These are phyloP conservation scores for Unio delphinus DNA, from an alignment of 2,888 invertebrate species.

Conservation along the genomic window DNA sequence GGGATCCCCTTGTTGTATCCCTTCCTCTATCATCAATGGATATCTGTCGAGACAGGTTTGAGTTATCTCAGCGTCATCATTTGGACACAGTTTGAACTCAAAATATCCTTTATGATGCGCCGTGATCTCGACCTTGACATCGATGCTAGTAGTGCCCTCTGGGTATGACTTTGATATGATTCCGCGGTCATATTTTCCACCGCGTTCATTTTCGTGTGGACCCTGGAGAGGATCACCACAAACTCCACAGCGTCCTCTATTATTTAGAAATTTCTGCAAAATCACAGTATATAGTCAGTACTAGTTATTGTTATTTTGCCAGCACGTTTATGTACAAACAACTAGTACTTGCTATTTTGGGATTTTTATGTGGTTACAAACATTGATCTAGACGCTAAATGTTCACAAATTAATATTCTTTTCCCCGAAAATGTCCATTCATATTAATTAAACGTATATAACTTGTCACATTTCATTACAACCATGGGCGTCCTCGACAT, in stretches of 20 bases:
- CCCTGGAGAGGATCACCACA: slow-evolving; percentile 31
- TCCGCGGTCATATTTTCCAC: slow-evolving; percentile 28
- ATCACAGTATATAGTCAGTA: neutral
- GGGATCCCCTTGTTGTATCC: slow-evolving; percentile 17
- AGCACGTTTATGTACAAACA: too few relatives aligned
- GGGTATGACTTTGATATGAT: slow-evolving; percentile 31
- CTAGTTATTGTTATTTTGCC: too few relatives aligned
- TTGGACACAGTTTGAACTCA: slow-evolving; percentile 28
- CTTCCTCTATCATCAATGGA: slow-evolving; percentile 22
- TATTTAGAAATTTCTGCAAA: slow-evolving; percentile 23
- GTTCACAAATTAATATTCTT: too few relatives aligned
- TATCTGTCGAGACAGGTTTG: slow-evolving; percentile 26
- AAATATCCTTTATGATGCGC: slow-evolving; percentile 32
- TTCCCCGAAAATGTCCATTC: too few relatives aligned
- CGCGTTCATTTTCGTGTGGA: slow-evolving; percentile 27
- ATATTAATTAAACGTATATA: too few relatives aligned
- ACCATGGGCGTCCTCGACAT: too few relatives aligned
- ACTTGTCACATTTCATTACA: too few relatives aligned
- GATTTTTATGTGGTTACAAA: too few relatives aligned
- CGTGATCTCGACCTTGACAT: slow-evolving; percentile 30
- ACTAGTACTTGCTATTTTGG: too few relatives aligned
- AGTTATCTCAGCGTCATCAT: slow-evolving; percentile 21
- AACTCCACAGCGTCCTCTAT: slow-evolving; percentile 26
- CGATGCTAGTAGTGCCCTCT: slow-evolving; percentile 15
- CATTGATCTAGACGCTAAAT: too few relatives aligned